Evolutionary conservation across 2,113 vertebrate genomes (phyloP), one percentile per base, ranked within the genome.

Genomic region (Leptobrachium ailaonicum): DNA sequence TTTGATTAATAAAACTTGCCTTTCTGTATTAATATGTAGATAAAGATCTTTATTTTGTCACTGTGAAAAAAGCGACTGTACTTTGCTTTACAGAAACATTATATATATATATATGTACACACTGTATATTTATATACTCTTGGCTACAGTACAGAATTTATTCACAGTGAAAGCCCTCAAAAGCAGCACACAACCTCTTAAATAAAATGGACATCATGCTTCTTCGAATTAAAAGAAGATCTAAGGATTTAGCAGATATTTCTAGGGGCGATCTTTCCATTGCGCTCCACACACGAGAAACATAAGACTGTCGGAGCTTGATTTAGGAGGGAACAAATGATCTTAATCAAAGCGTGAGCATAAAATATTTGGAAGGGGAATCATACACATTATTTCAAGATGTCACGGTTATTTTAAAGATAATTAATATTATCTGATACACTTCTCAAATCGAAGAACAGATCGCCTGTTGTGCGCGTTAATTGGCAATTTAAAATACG

Each of bases 171-270:
- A 78, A 78, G 63, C 71, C 76, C 76, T 71, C 43, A 47, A 41
- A 70, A 67, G 76, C 58, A 60, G 53, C 67, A 58, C 76, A 78
- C 69, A 70, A 78, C 66, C 70, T 78, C 66, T 70, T 70, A 78
- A 78, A 71, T 71, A 54, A 77, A 70, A 42, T 78, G 76, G 76
- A 78, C 76, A 78, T 56, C 54, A 9, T 78, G 76, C 76, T 78
- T 60, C 76, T 78, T 70, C 69, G 66, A 78, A 78, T 78, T 70
- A 70, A 71, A 71, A 78, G 76, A 53, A 78, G 67, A 78, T 77
- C 76, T 78, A 53, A 78, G 76, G 56, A 70, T 71, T 71, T 41
- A 14, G 42, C 54, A 47, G 76, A 66, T 70, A 3, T 71, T 47
- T 70, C 66, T 71, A n/a, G 76, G 67, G 66, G 76, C 66, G 41